Base-by-base conservation (phyloP, 2,888 invertebrate genomes). In the Hedya salicella region DNA sequence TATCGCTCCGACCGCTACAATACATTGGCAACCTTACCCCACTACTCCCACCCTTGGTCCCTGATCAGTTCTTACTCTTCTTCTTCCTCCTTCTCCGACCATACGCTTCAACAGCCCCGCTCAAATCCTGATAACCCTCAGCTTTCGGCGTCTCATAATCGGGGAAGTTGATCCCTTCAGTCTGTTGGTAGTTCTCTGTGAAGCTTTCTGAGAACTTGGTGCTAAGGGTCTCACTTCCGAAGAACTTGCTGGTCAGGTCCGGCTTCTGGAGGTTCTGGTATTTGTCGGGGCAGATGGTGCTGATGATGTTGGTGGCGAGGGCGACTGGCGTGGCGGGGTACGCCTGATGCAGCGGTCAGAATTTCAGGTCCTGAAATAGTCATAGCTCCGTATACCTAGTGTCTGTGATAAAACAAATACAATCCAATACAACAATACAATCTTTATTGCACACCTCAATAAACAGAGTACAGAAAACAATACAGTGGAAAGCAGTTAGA, bases 311-410 rank as follows among this genome's bases (percentile, higher is more conserved):
- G 67, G 88, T 83, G 59, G 92, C 92, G 68, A 92, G 76, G 70
- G 88, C 77, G 70, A 85, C 88, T 66, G 91, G 89, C 69, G 88
- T 80, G 80, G 88, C 79, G 69, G 88, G 77, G 73, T 89, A 83
- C 16, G 84, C 86, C 82, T 86, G 89, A 5, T 85, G 86, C 73
- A 84, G 78, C 79, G 93, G 94, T 94, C 94, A 94, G 93, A 94
- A 94, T 78, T 94, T 94, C 84, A 94, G 79, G 74, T 94, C 94
- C 92, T 93, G 82, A 0, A 73, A 42, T 42, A 2, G 3, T 14
- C 5, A 14, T 14, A 25, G 25, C 4, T 25, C 6, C 1, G 4
- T 25, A 6, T 25, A 25, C 4, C 6, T 2, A 3, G n/a, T n/a
- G n/a, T n/a, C n/a, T n/a, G n/a, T n/a, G n/a, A n/a, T n/a, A 25